phyloP scores from a whole-genome alignment of 2,797 vertebrate genomes.

The Pangasius larnaudii region DNA sequence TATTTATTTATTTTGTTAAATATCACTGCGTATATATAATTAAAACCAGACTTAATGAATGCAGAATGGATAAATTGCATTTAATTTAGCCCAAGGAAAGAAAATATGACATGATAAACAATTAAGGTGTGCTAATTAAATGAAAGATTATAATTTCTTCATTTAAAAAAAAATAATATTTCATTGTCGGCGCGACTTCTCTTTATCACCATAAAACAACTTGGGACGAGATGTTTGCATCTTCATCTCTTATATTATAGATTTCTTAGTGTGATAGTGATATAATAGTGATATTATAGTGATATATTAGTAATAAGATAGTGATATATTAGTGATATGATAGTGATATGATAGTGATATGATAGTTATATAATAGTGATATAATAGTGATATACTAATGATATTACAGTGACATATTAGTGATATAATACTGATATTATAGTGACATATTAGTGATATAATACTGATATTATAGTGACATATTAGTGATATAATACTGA shows the following conservation, averaged over 20 bases:
- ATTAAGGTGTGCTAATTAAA: constrained; percentile 2
- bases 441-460: neutral
- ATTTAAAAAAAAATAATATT: neutral
- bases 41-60: neutral
- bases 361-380: too few relatives aligned
- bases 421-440: neutral
- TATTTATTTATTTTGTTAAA: neutral
- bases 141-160: neutral
- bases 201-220: neutral
- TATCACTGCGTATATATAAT: neutral
- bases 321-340: too few relatives aligned
- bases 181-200: neutral
- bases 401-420: neutral
- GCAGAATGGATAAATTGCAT: neutral
- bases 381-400: neutral
- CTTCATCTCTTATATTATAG: neutral
- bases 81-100: neutral
- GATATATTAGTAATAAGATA: too few relatives aligned
- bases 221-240: neutral
- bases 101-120: neutral
- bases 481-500: neutral
- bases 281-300: too few relatives aligned
- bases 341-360: too few relatives aligned
- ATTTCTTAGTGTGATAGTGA: too few relatives aligned
- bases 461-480: too few relatives aligned